Percentiles rank a stretch among this genome's conserved stretches.
phyloP scores from a whole-genome alignment of 2,888 invertebrate species.

The Tachina grossa region DNA sequence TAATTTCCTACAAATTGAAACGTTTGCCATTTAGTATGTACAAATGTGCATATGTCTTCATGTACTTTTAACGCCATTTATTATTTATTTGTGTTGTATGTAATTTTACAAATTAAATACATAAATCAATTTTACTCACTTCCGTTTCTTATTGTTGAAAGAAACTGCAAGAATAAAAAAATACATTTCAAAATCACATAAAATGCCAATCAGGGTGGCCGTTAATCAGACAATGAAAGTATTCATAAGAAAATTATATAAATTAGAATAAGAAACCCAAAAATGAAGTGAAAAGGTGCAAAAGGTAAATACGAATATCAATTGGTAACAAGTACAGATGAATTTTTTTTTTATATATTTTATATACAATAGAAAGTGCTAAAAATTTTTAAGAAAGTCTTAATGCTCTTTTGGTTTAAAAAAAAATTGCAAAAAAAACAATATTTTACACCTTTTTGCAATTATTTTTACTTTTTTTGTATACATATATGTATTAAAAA shows the following conservation, averaged over 20 bases:
- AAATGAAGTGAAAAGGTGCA: constrained; percentile 59
- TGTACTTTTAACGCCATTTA: not conserved
- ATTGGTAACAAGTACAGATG: constrained; percentile 49
- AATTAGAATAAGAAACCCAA: constrained; percentile 49
- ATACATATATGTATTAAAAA: not conserved
- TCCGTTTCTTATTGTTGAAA: constrained; percentile 56
- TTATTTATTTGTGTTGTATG: not conserved
- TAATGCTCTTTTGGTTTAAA: constrained; percentile 62
- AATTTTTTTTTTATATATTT: not conserved
- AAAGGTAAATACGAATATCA: constrained; percentile 58
- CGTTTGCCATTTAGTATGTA: constrained; percentile 6
- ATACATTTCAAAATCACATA: constrained; percentile 18
- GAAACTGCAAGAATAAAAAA: constrained; percentile 27
- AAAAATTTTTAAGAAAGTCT: constrained; percentile 28
- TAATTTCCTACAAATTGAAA: constrained; percentile 35
- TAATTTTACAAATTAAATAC: constrained; percentile 34
- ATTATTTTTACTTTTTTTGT: not conserved
- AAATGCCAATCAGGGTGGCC: constrained; percentile 45
- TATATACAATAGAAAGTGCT: constrained; percentile 41
- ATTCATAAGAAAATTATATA: constrained; percentile 56
- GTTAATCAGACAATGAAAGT: constrained; percentile 40
- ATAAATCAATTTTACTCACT: constrained; percentile 56
- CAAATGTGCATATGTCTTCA: not conserved
- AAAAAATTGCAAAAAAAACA: constrained; percentile 21
- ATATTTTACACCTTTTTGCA: constrained; percentile 65